Base-by-base conservation (phyloP, 2,113 vertebrate species). In the Coreoperca whiteheadi region DNA sequence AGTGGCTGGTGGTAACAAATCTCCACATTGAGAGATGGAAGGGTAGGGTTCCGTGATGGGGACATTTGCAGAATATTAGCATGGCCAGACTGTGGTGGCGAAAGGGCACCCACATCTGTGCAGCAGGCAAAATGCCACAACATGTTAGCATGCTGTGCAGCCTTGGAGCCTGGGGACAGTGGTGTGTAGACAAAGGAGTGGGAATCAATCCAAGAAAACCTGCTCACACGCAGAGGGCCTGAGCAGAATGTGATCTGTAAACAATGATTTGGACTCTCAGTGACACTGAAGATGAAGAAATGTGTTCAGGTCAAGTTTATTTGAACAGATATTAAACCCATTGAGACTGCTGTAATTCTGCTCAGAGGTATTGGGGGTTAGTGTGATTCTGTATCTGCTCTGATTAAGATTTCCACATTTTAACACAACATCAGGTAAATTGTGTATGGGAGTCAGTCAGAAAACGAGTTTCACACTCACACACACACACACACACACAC, bases 71-170 rank as follows among this genome's bases (percentile, higher is more conserved):
- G 50, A 77, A 56, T 54, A 25, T 20, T 32, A 30, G 43, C 25
- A n/a, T 1, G 48, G 32, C 73, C 74, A 23, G 67, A 48, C 53
- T 23, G 69, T 8, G 53, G 10, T 15, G 11, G 48, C 64, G 74
- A 57, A 56, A 87, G 82, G 70, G 56, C 84, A 77, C 20, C 64
- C 41, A n/a, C 66, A 82, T 85, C 37, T 81, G 74, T 77, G 71
- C 79, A 80, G 81, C 83, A 83, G 84, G 86, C 88, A 79, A 86
- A 87, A 87, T 91, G 90, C 75, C 88, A 92, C 73, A 73, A 53
- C 77, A 75, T 61, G 86, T 91, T 87, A 75, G 83, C 78, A 85
- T 90, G 90, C 90, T 85, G 88, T 12, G 84, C 71, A 82, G 91
- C 83, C 57, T 34, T 68, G 76, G 77, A 78, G 87, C 92, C 88